These are phyloP conservation scores for Acholoe squamosa DNA, from an alignment of 2,888 invertebrate species.

Conservation along the genomic window DNA sequence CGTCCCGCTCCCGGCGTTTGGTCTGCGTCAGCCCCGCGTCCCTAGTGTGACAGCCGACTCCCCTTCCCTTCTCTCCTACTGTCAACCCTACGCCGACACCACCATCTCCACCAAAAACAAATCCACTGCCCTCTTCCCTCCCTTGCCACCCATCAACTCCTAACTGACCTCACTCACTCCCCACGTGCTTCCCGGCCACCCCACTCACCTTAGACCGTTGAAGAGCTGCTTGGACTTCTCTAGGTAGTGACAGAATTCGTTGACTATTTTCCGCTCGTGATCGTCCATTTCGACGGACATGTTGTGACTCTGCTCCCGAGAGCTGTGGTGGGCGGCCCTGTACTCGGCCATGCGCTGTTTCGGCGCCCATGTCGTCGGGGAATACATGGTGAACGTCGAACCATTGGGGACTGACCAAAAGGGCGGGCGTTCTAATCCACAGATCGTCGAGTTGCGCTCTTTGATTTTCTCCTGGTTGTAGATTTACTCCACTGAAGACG, in stretches of 20 bases:
- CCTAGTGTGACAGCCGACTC: neutral
- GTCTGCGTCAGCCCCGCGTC: neutral
- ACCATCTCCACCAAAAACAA: neutral
- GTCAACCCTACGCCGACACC: constrained; percentile 3
- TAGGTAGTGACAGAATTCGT: constrained; percentile 97
- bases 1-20: neutral
- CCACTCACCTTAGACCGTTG: constrained; percentile 93
- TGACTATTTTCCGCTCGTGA: constrained; percentile 87
- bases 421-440: constrained; percentile 22
- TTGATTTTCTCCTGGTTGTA: neutral
- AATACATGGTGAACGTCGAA: constrained; percentile 68
- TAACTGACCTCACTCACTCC: neutral
- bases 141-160: neutral
- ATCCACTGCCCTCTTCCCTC: neutral
- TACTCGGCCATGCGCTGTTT: constrained; percentile 70
- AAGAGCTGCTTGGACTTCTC: constrained; percentile 98
- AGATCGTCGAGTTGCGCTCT: neutral
- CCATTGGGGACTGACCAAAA: constrained; percentile 29
- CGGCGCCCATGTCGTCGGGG: constrained; percentile 73
- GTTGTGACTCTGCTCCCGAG: constrained; percentile 64
- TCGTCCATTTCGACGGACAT: constrained; percentile 77
- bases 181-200: neutral
- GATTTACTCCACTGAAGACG: no score
- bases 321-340: constrained; percentile 64
- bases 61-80: neutral